Evolutionary conservation across 2,797 vertebrate genomes (phyloP).

Genomic region (Tenualosa ilisha): DNA sequence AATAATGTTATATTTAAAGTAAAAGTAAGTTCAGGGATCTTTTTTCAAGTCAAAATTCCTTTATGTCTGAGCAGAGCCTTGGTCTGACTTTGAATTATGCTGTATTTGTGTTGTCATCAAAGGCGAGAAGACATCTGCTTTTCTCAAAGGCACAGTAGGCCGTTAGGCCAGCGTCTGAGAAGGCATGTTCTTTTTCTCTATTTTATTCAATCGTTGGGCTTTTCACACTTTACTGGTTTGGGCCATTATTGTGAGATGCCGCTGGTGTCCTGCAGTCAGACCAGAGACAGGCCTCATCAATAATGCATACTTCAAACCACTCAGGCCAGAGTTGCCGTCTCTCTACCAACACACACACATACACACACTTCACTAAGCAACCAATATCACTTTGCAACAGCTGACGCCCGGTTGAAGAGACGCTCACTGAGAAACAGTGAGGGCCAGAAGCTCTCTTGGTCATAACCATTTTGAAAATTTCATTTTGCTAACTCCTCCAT

Average conservation of each 20-base stretch:
- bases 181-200: not conserved
- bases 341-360: conserved; percentile 38
- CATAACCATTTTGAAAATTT: not conserved
- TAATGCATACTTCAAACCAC: conserved; percentile 59
- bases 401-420: not conserved
- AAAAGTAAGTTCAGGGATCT: not conserved
- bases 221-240: conserved; percentile 42
- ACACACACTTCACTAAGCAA: conserved; percentile 31
- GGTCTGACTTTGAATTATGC: not conserved
- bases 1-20: not conserved
- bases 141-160: conserved; percentile 7
- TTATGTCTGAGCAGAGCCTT: not conserved
- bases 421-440: not conserved
- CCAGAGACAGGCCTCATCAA: conserved; percentile 57
- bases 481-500: not conserved
- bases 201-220: conserved; percentile 32
- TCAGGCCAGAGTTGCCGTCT: conserved; percentile 43
- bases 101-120: not conserved
- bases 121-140: not conserved
- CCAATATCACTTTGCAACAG: not conserved
- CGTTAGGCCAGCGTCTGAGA: not conserved
- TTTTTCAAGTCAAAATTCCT: not conserved
- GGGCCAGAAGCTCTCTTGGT: not conserved
- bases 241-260: conserved; percentile 48
- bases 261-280: conserved; percentile 49